These are phyloP conservation scores for Synchiropus splendidus DNA, from an alignment of 2,113 vertebrate species.

Conservation along the genomic window DNA sequence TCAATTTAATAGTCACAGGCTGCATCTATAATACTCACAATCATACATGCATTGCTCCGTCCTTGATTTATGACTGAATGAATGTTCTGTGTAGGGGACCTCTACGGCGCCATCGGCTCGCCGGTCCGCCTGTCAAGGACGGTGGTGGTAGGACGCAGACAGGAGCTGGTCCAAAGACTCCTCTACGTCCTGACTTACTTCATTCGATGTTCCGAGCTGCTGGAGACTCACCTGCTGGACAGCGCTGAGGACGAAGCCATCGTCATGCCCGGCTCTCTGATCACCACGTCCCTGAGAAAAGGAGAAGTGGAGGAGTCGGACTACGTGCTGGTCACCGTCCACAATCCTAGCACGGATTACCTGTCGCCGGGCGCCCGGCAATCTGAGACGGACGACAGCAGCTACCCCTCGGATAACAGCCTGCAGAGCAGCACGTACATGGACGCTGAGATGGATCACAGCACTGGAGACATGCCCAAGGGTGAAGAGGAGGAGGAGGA, in stretches of 20 bases:
- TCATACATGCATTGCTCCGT: too few species aligned
- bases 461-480: slow-evolving; percentile 50
- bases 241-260: slow-evolving; percentile 91
- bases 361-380: slow-evolving; percentile 59
- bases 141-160: slow-evolving; percentile 85
- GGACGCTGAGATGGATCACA: slow-evolving; percentile 36
- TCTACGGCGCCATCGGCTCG: slow-evolving; percentile 93
- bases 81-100: slow-evolving; percentile 70
- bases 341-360: slow-evolving; percentile 82
- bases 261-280: slow-evolving; percentile 90
- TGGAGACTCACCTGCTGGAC: slow-evolving; percentile 89
- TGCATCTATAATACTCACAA: too few species aligned
- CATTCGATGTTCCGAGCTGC: slow-evolving; percentile 94
- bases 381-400: slow-evolving; percentile 36
- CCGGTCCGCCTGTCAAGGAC: slow-evolving; percentile 89
- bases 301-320: slow-evolving; percentile 96
- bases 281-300: slow-evolving; percentile 89
- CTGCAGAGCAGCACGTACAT: slow-evolving; percentile 75
- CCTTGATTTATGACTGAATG: too few species aligned
- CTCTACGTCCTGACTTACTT: slow-evolving; percentile 97
- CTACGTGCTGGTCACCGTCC: slow-evolving; percentile 92
- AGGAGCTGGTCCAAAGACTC: slow-evolving; percentile 90
- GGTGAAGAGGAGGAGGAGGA: slow-evolving; percentile 44
- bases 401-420: slow-evolving; percentile 71
- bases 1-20: too few species aligned